A percentile compares a stretch with the other conserved stretches of the same genome.
Evolutionary conservation across 2,113 vertebrate genomes (phyloP).

Genomic region (Syngnathoides biaculeatus): DNA sequence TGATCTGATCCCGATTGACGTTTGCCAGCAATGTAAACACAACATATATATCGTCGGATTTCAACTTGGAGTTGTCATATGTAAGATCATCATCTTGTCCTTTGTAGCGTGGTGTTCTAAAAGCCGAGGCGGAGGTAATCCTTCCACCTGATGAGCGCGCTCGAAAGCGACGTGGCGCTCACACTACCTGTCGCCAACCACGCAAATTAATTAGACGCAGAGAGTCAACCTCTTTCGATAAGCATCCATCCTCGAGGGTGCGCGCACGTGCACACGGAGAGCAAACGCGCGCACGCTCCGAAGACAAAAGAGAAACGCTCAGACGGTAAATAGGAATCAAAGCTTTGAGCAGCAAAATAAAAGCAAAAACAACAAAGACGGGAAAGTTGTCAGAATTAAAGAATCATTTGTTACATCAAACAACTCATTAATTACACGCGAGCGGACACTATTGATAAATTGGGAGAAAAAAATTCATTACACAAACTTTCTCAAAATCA

Average conservation of each 20-base stretch:
- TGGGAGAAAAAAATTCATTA: background rate
- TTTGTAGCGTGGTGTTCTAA: no score
- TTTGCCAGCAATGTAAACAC: background rate
- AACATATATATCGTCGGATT: background rate
- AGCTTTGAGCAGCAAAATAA: conserved; percentile 22
- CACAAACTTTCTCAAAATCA: background rate
- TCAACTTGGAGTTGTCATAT: no score
- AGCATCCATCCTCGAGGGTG: conserved; percentile 46
- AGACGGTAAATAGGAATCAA: conserved; percentile 21
- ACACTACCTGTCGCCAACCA: conserved; percentile 52
- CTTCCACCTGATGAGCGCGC: background rate
- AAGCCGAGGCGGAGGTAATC: no score
- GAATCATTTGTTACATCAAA: conserved; percentile 41
- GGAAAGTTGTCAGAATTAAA: conserved; percentile 34
- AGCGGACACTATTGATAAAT: conserved; percentile 29
- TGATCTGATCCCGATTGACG: no score
- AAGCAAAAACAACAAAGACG: conserved; percentile 19
- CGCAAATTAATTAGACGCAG: conserved; percentile 56
- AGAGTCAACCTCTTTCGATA: conserved; percentile 56
- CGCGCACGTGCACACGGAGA: conserved; percentile 2
- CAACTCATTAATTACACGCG: conserved; percentile 17
- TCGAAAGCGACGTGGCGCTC: conserved; percentile 6
- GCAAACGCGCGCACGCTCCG: background rate
- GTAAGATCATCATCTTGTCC: no score
- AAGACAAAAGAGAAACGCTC: background rate